These are phyloP conservation scores for Chaetodon auriga DNA, from an alignment of 2,113 vertebrate genomes.

Conservation along the genomic window DNA sequence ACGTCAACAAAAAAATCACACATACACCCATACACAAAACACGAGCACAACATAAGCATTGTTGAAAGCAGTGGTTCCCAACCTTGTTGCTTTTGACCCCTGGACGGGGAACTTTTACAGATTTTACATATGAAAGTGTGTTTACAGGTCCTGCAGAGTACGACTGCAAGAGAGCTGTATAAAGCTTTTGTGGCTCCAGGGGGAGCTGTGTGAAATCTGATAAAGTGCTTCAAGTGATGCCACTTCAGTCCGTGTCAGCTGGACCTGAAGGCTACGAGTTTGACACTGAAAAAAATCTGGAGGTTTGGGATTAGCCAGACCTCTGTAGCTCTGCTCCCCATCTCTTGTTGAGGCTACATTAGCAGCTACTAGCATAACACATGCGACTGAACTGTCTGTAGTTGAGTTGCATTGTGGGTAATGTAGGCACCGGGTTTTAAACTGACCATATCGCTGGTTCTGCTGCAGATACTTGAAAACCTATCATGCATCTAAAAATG, in stretches of 20 bases:
- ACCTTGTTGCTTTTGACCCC: too few relatives aligned
- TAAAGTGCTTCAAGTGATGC: not conserved
- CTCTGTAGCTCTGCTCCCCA: not conserved
- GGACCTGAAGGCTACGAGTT: not conserved
- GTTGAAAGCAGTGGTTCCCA: not conserved
- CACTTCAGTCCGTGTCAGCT: not conserved
- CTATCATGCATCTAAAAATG: too few relatives aligned
- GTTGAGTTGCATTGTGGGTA: not conserved
- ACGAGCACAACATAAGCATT: not conserved
- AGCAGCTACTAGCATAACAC: not conserved
- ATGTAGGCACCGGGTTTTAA: not conserved
- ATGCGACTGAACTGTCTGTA: not conserved
- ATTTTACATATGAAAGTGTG: not conserved
- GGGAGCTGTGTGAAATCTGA: not conserved
- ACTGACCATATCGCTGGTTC: too few relatives aligned
- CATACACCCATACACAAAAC: not conserved
- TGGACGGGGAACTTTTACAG: not conserved
- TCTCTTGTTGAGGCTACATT: not conserved
- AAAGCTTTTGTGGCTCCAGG: not conserved
- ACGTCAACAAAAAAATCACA: not conserved
- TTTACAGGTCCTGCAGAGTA: not conserved
- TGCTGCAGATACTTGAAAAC: too few relatives aligned
- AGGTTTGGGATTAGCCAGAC: not conserved
- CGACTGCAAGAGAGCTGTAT: not conserved
- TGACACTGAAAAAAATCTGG: not conserved